Base-by-base conservation (phyloP, 2,113 vertebrate genomes). In the Mohoua ochrocephala region DNA sequence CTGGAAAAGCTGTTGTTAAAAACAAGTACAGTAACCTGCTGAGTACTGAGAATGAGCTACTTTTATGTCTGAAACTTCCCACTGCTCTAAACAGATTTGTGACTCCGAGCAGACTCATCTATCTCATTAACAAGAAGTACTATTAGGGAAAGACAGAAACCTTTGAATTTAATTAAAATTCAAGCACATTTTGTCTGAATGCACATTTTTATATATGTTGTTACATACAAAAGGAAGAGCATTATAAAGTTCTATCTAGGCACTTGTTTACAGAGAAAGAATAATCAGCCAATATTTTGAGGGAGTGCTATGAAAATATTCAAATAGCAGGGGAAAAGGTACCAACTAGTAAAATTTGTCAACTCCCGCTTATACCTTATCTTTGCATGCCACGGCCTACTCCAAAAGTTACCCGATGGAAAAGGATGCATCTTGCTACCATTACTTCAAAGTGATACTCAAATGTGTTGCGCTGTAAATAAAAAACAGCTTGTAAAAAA, bases 111-210 rank as follows among this genome's bases (percentile, higher is more conserved):
- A 96, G 91, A 84, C 92, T 95, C 93, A 95, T 94, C 83, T 86
- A 39, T 94, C 95, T 96, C 92, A 94, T 96, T 97, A 96, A 96
- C 85, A 93, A 95, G 92, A 84, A 92, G 69, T 30, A 70, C 80
- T 64, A 86, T 83, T 91, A 93, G 17, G 50, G 20, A 95, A 88
- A 93, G 77, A 77, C 54, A 91, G 80, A 90, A 91, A 86, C 37
- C 83, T 92, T 84, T 86, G 87, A 67, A 96, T 94, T 88, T 93
- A 96, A 91, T 94, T 95, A 94, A 95, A 94, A 95, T 86, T 95
- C 68, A 75, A 92, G 79, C 78, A 68, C 47, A 71, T 87, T 94
- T 94, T 92, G 68, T 71, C 53, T 74, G 35, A 95, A 92, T 44
- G 41, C 64, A 78, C 33, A 50, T 77, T 96, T 91, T 91, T 86